Evolutionary conservation across 2,888 invertebrate species (phyloP).

Genomic region (Dioctria linearis): DNA sequence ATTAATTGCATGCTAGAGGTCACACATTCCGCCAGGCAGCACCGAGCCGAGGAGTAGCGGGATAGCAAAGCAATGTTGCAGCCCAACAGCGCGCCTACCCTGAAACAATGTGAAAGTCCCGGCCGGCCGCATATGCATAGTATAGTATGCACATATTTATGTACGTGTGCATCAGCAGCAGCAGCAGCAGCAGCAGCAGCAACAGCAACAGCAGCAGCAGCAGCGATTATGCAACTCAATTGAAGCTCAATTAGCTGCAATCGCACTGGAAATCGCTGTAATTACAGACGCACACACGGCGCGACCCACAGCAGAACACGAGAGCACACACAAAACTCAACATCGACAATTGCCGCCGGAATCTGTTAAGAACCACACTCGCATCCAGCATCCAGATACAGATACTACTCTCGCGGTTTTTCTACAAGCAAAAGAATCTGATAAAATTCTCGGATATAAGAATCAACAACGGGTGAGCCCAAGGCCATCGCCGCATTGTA

Average conservation of each 20-base stretch:
- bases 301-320: not conserved
- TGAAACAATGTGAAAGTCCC: conserved; percentile 51
- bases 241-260: conserved; percentile 52
- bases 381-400: conserved; percentile 41
- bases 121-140: conserved; percentile 24
- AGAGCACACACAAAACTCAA: too few species aligned
- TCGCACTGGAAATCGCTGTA: conserved; percentile 52
- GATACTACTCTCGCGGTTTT: conserved; percentile 10
- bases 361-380: conserved; percentile 35
- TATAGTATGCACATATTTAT: conserved; percentile 19
- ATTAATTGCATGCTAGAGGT: conserved; percentile 52
- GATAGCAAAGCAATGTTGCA: too few species aligned
- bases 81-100: conserved; percentile 19
- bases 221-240: conserved; percentile 50
- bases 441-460: conserved; percentile 39
- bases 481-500: conserved; percentile 39
- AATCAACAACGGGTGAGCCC: conserved; percentile 52
- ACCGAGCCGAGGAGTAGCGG: not conserved
- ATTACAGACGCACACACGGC: conserved; percentile 51
- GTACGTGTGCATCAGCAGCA: not conserved
- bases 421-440: conserved; percentile 33
- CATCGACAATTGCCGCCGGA: conserved; percentile 32
- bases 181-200: not conserved
- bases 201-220: too few species aligned
- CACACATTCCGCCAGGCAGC: not conserved